phyloP scores from a whole-genome alignment of 92 coral and sea anemone genomes.

The Epizoanthus stellaris region DNA sequence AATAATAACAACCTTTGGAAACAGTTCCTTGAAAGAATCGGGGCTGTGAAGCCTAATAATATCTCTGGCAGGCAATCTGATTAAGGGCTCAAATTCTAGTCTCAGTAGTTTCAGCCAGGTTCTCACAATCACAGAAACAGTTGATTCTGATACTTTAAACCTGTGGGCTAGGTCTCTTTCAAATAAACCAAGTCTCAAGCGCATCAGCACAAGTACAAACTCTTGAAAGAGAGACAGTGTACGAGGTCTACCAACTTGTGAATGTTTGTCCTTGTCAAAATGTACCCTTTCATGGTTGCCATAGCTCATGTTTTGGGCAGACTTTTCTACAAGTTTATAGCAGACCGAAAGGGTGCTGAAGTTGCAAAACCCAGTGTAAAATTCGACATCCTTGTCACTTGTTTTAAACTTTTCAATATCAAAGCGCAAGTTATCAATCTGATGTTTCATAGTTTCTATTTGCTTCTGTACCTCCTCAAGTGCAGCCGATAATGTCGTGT shows the following conservation, averaged over 20 bases:
- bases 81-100: slow-evolving; percentile 50
- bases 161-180: slow-evolving; percentile 64
- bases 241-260: slow-evolving; percentile 50
- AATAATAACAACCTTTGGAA: slow-evolving; percentile 40
- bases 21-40: slow-evolving; percentile 36
- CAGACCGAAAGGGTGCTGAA: slow-evolving; percentile 42
- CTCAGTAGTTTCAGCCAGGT: slow-evolving; percentile 58
- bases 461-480: slow-evolving; percentile 35
- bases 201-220: slow-evolving; percentile 48
- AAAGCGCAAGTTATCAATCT: slow-evolving; percentile 48
- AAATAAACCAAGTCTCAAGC: slow-evolving; percentile 59
- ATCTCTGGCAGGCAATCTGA: slow-evolving; percentile 42
- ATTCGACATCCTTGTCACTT: slow-evolving; percentile 57
- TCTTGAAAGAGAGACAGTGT: slow-evolving; percentile 50
- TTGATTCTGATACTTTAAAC: slow-evolving; percentile 48
- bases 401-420: slow-evolving; percentile 49
- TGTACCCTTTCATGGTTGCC: slow-evolving; percentile 41
- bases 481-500: slow-evolving; percentile 9
- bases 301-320: slow-evolving; percentile 22
- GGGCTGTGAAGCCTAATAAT: slow-evolving; percentile 50
- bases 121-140: slow-evolving; percentile 44
- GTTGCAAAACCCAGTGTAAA: slow-evolving; percentile 50
- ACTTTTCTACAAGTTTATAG: slow-evolving; percentile 30
- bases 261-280: slow-evolving; percentile 19
- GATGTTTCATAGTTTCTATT: slow-evolving; percentile 26